phyloP scores from a whole-genome alignment of 2,113 vertebrate genomes.

The Parus major region DNA sequence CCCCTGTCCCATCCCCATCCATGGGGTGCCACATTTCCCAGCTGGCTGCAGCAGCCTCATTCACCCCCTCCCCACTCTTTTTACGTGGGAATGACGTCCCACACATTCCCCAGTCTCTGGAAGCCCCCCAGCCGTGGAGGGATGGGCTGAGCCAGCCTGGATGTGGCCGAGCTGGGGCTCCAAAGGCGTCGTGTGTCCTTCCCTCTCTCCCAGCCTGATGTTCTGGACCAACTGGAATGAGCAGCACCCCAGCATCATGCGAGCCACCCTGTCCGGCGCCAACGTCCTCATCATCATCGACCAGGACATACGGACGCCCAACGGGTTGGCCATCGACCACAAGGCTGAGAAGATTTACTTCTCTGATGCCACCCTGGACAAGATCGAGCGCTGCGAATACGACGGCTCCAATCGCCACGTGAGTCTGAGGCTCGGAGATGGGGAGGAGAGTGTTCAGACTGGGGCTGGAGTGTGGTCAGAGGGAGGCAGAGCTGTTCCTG shows the following conservation, averaged over 20 bases:
- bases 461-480: rapidly evolving
- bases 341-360: constrained; percentile 95
- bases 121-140: background rate
- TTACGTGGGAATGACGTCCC: rapidly evolving
- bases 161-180: background rate
- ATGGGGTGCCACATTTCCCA: rapidly evolving
- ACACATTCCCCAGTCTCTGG: background rate
- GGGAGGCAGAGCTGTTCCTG: background rate
- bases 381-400: constrained; percentile 96
- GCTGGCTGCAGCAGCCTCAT: background rate
- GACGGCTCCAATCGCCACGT: constrained; percentile 91
- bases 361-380: constrained; percentile 94
- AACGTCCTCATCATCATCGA: constrained; percentile 92
- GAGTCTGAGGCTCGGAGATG: constrained; percentile 49
- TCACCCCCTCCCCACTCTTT: background rate
- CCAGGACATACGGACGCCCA: constrained; percentile 93
- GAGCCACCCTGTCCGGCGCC: constrained; percentile 89
- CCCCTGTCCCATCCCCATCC: rapidly evolving
- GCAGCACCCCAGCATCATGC: constrained; percentile 95
- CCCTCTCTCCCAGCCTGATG: constrained; percentile 82
- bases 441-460: rapidly evolving
- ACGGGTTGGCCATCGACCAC: constrained; percentile 94
- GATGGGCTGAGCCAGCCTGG: background rate
- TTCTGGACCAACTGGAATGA: constrained; percentile 99
- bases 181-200: rapidly evolving